Evolutionary conservation across 53 echinoderm and acorn worm species (phyloP).

Genomic region (Mesocentrotus franciscanus): DNA sequence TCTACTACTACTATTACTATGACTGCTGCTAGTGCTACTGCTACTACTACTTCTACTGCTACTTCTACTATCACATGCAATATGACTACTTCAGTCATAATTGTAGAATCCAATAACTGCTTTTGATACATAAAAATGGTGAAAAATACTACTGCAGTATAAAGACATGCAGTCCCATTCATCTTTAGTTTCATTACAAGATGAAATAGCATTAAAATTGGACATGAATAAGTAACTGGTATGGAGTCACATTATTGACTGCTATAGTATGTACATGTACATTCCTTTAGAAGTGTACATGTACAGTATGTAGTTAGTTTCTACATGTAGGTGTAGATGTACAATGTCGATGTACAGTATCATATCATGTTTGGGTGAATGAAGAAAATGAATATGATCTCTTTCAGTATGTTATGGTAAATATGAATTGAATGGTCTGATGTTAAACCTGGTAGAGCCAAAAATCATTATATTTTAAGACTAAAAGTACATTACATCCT

Average conservation of each 20-base stretch:
- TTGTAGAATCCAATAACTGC: no score
- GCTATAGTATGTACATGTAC: neutral
- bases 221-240: neutral
- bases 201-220: neutral
- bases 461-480: neutral
- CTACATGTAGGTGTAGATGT: no score
- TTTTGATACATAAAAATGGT: no score
- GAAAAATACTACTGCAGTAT: no score
- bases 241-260: neutral
- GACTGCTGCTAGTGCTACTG: neutral
- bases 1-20: neutral
- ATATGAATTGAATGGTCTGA: neutral
- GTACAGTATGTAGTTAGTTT: no score
- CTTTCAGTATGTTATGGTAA: neutral
- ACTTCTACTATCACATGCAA: neutral
- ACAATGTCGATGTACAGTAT: no score
- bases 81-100: no score
- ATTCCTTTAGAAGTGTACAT: neutral
- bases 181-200: no score
- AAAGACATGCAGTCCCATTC: no score
- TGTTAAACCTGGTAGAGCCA: neutral
- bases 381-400: neutral
- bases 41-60: neutral
- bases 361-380: neutral
- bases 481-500: neutral